Percentiles rank a stretch among this genome's conserved stretches.
These are phyloP conservation scores for Polyodon spathula DNA, from an alignment of 2,113 vertebrate genomes.

Conservation along the genomic window DNA sequence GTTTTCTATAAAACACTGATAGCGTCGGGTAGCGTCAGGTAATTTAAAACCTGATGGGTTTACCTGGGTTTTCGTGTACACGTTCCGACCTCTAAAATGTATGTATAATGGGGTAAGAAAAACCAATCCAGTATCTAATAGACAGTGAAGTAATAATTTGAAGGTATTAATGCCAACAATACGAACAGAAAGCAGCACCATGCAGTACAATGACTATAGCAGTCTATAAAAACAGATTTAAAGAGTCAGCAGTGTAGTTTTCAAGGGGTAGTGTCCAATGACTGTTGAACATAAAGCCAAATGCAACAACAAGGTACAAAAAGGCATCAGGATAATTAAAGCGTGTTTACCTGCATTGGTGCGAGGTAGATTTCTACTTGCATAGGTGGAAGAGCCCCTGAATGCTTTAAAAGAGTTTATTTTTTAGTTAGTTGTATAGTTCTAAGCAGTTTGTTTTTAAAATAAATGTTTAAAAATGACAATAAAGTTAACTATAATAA, in stretches of 20 bases:
- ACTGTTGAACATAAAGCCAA: conserved; percentile 2
- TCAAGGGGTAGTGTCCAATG: neutral
- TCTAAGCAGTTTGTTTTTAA: neutral
- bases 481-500: neutral
- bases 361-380: conserved; percentile 51
- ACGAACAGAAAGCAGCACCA: conserved; percentile 22
- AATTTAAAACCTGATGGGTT: too few relatives aligned
- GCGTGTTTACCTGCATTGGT: conserved; percentile 58
- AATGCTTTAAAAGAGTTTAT: conserved; percentile 65
- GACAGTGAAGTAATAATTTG: conserved; percentile 6
- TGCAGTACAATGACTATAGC: conserved; percentile 24
- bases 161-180: conserved; percentile 22
- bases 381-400: conserved; percentile 50
- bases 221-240: conserved; percentile 5
- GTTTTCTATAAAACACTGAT: too few relatives aligned
- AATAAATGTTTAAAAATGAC: neutral
- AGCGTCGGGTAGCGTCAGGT: too few relatives aligned
- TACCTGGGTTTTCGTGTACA: too few relatives aligned
- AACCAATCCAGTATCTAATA: conserved; percentile 14
- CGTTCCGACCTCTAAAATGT: too few relatives aligned
- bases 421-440: conserved; percentile 34
- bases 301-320: conserved; percentile 1
- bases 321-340: conserved; percentile 16
- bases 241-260: neutral
- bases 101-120: too few relatives aligned